Conservation (phyloP, 2,888 invertebrate species). For the Pasiphila rectangulata region DNA sequence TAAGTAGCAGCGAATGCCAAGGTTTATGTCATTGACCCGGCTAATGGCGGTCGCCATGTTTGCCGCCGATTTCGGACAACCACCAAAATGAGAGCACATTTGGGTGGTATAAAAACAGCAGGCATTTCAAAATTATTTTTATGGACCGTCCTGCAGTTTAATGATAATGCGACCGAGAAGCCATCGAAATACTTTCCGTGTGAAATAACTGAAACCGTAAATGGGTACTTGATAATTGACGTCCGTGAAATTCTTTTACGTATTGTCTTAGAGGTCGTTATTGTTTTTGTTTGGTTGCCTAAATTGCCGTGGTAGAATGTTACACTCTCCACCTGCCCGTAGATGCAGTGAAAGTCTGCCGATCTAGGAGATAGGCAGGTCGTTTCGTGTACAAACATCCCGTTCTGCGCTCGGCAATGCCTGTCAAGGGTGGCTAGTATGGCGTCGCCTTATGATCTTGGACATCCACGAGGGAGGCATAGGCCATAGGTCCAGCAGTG, state of each 20-base stretch:
- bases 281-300: too few species aligned
- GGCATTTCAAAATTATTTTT: constrained; percentile 5
- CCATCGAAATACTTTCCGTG: constrained; percentile 5
- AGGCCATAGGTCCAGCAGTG: too few species aligned
- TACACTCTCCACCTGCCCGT: too few species aligned
- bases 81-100: constrained; percentile 26
- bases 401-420: too few species aligned
- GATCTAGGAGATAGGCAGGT: too few species aligned
- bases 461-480: too few species aligned
- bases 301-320: too few species aligned
- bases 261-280: background rate
- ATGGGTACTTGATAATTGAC: background rate
- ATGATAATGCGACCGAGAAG: constrained; percentile 8
- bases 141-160: constrained; percentile 9
- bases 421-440: too few species aligned
- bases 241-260: background rate
- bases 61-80: constrained; percentile 32
- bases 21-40: constrained; percentile 56
- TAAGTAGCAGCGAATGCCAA: constrained; percentile 62
- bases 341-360: too few species aligned
- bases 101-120: constrained; percentile 19
- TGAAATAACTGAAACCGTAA: background rate
- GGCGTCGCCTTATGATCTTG: too few species aligned
- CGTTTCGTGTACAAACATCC: too few species aligned
- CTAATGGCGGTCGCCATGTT: constrained; percentile 50